These are phyloP conservation scores for Arrhamphus sclerolepis DNA, from an alignment of 2,797 vertebrate genomes.

Conservation along the genomic window DNA sequence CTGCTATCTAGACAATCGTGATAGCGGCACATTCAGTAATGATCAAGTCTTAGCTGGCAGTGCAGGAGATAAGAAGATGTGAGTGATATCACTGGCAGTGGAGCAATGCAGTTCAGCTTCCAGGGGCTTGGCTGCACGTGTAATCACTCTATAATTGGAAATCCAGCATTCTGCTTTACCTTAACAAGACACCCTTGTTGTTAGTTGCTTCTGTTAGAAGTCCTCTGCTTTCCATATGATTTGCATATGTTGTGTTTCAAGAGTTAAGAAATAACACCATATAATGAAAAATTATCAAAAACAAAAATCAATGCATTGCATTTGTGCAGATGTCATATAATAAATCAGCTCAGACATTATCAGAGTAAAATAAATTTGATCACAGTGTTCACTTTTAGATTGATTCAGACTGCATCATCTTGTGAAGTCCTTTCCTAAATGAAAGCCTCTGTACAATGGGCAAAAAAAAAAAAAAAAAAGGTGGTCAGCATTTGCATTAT, in stretches of 20 bases:
- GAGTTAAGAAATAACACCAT: constrained; percentile 10
- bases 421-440: constrained; percentile 27
- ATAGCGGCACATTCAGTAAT: constrained; percentile 61
- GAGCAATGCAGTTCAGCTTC: constrained; percentile 34
- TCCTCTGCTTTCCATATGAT: constrained; percentile 40
- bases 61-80: constrained; percentile 57
- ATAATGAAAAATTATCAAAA: too few species aligned
- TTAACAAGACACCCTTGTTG: constrained; percentile 46
- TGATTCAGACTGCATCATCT: constrained; percentile 41
- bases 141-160: constrained; percentile 64
- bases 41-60: constrained; percentile 59
- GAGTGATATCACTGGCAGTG: constrained; percentile 57
- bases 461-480: constrained; percentile 35
- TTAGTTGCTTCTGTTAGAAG: constrained; percentile 30
- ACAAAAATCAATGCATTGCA: too few species aligned
- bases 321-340: too few species aligned
- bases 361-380: constrained; percentile 25
- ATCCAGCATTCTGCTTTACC: constrained; percentile 41
- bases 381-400: constrained; percentile 25
- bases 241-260: constrained; percentile 8
- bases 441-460: constrained; percentile 29
- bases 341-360: too few species aligned
- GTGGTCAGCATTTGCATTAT: constrained; percentile 46
- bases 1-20: constrained; percentile 49
- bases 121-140: constrained; percentile 49